phyloP scores from a whole-genome alignment of 2,797 vertebrate species.

The Arctocebus calabarensis region DNA sequence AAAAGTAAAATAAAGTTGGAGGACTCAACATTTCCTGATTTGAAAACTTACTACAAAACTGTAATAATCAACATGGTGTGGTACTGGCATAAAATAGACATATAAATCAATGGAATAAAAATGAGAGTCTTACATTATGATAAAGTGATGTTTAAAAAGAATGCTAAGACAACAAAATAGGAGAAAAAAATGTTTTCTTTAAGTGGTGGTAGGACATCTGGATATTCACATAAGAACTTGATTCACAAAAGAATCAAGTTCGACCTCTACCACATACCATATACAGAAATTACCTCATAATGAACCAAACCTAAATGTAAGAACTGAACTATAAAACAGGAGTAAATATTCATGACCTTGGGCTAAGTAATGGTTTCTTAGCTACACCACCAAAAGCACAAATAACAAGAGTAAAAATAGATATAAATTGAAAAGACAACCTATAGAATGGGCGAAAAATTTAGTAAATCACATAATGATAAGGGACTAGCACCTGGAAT shows the following conservation, averaged over 20 bases:
- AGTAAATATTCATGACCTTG: not conserved
- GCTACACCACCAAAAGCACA: not conserved
- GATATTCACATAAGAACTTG: not conserved
- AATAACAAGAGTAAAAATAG: constrained; percentile 7
- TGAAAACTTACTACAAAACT: not conserved
- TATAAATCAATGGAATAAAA: not conserved
- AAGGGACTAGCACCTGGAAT: not conserved
- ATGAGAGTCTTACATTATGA: not conserved
- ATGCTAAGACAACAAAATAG: not conserved
- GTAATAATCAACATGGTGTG: not conserved
- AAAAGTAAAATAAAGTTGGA: not conserved
- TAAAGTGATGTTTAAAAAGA: not conserved
- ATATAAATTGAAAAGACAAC: not conserved
- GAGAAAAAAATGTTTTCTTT: not conserved
- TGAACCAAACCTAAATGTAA: not conserved
- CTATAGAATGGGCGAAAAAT: not conserved
- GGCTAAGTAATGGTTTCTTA: not conserved
- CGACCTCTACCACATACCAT: not conserved
- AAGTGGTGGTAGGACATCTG: not conserved
- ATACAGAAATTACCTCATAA: not conserved
- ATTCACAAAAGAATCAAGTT: constrained; percentile 3
- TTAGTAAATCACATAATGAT: not conserved
- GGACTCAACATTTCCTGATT: not conserved
- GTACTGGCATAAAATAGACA: not conserved
- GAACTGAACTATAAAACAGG: not conserved